Evolutionary conservation across 2,113 vertebrate species (phyloP), one percentile per base, ranked within the genome.

Genomic region (Cyprinodon brontotheroides): DNA sequence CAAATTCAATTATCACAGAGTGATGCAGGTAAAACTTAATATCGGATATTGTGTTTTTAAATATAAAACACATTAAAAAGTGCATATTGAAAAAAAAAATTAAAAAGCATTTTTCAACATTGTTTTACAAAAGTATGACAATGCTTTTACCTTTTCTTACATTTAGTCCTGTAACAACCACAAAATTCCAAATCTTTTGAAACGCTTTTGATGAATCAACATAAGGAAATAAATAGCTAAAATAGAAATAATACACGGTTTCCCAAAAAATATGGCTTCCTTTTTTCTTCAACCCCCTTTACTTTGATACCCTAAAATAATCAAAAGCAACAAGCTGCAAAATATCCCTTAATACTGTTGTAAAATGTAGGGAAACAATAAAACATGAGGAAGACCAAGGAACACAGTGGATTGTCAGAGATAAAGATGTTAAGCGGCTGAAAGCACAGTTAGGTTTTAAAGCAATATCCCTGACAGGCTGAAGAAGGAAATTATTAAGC

Each of bases 1-100:
- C 87, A 84, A 87, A 88, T 82, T 83, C 82, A 90, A 89, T 87
- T 86, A 59, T 74, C 84, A 92, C 82, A 85, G 60, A 86, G 75
- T 68, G 74, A 59, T 76, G 89, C 87, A 88, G 68, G 70, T 74
- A 74, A 70, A 79, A 86, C 75, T 70, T 73, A 66, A 87, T 80
- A 74, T 63, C 77, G 72, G 59, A 64, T 82, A 82, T 73, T 68
- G 48, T 82, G 61, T 75, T 83, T 81, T 79, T 63, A 66, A 89
- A 89, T 77, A 36, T 29, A 89, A 89, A 62, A 61, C 6, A 72
- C 62, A 77, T 68, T 41, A 86, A 84, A 83, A 53, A 67, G 78
- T 39, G 81, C 37, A 39, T 80, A 60, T 50, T n/a, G 63, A 59
- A 74, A 75, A 63, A 75, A 81, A 80, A 65, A n/a, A 29, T 29